Base-by-base conservation (phyloP, 2,888 invertebrate species). In the Podabrus alpinus region DNA sequence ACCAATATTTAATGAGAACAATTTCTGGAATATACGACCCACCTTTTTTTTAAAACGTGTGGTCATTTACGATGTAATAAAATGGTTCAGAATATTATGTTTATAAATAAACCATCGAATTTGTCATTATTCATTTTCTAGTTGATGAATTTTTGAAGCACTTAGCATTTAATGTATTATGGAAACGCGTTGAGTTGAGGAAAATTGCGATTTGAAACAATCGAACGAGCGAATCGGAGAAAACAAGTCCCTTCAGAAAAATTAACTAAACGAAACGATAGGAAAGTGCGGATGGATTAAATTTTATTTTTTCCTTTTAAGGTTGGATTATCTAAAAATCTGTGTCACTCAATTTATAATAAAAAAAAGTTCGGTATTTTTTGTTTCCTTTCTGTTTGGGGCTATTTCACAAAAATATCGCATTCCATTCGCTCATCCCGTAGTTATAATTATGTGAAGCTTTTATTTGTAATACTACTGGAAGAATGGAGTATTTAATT, bases 1-100 rank as follows among this genome's bases (percentile, higher is more conserved):
- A 74, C 70, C 61, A 74, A 74, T 74, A 74, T 74, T 71, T 74
- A 74, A 71, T 70, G 74, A 66, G 61, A 68, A 68, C 61, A 71
- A 60, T 74, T 74, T 61, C 67, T 17, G 62, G 9, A 64, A 64
- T 64, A n/a, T 64, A 64, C 62, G 19, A 10, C n/a, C n/a, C 19
- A 64, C 19, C 15, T 45, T 45, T 45, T 29, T 45, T 45, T 29
- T n/a, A n/a, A 45, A 45, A n/a, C 45, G 45, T 45, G 45, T n/a
- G 45, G n/a, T 45, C 45, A n/a, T 45, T 45, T 45, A n/a, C 45
- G n/a, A n/a, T 2, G n/a, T n/a, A 45, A 45, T 45, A 45, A 45
- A 45, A 45, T 45, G 7, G 7, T 5, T 45, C 7, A n/a, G 7
- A 45, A 45, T 45, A 9, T 45, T 45, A 5, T n/a, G n/a, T 7